Conservation (phyloP, 2,797 vertebrate species). For the Liparis tanakae region DNA sequence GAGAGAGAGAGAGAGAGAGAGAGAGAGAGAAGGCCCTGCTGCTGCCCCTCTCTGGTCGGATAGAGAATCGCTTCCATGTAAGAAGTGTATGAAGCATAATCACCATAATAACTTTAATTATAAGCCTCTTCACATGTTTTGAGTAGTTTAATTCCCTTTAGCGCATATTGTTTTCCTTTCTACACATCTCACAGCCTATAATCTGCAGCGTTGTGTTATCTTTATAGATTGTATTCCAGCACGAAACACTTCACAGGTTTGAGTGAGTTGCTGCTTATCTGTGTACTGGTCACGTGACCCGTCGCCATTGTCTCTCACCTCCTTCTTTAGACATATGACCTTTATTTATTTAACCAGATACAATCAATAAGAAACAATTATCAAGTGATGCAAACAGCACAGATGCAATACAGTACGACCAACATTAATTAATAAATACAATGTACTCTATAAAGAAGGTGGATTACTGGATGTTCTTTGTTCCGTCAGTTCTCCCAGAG, state of each 20-base stretch:
- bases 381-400: no score
- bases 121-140: neutral
- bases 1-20: neutral
- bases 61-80: conserved; percentile 15
- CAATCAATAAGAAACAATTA: no score
- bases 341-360: no score
- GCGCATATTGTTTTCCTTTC: neutral
- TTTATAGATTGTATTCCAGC: conserved; percentile 23
- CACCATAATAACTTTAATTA: neutral
- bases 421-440: no score
- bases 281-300: conserved; percentile 14
- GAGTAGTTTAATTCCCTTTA: neutral
- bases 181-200: conserved; percentile 53
- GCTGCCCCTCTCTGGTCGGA: conserved; percentile 64
- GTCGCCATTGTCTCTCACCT: neutral
- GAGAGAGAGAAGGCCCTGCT: conserved; percentile 4
- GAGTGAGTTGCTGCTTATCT: conserved; percentile 13
- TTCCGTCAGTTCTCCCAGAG: conserved; percentile 13
- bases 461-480: no score
- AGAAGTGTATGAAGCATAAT: neutral
- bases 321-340: neutral
- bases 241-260: neutral
- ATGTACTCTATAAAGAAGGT: no score
- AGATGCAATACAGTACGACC: no score
- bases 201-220: conserved; percentile 22